A percentile compares a stretch with the other conserved stretches of the same genome.
Evolutionary conservation across 2,113 vertebrate genomes (phyloP).

Genomic region (Eubucco bourcierii): DNA sequence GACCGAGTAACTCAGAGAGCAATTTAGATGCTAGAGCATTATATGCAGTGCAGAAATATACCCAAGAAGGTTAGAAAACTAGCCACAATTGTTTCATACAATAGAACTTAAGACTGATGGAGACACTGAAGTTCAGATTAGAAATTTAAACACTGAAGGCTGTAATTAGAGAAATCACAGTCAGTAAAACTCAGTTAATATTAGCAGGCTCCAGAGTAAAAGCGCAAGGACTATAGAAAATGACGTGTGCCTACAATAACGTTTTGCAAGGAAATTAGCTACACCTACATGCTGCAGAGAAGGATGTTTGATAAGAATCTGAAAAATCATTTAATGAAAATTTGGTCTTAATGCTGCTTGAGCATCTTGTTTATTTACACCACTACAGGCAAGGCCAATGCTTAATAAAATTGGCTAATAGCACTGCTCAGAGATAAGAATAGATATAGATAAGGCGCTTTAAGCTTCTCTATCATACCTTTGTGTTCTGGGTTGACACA

Average conservation of each 20-base stretch:
- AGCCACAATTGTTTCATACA: background rate
- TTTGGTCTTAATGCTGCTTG: background rate
- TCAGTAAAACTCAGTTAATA: background rate
- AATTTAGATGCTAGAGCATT: background rate
- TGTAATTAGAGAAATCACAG: background rate
- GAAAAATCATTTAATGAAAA: background rate
- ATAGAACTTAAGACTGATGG: background rate
- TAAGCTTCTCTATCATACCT: background rate
- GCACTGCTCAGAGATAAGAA: background rate
- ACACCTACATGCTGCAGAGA: background rate
- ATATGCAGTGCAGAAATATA: background rate
- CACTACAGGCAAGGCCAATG: background rate
- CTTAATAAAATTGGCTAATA: background rate
- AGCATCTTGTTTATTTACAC: background rate
- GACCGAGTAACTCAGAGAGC: background rate
- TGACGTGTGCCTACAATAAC: accelerated
- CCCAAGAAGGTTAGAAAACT: background rate
- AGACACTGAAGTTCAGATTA: background rate
- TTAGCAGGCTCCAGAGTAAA: background rate
- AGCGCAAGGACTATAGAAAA: background rate
- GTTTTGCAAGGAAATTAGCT: background rate
- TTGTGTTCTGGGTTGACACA: no score
- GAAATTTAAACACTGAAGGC: background rate
- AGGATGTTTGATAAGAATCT: background rate
- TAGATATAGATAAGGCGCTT: background rate